Conservation (phyloP, 2,797 vertebrate genomes). For the Hippoglossus hippoglossus region DNA sequence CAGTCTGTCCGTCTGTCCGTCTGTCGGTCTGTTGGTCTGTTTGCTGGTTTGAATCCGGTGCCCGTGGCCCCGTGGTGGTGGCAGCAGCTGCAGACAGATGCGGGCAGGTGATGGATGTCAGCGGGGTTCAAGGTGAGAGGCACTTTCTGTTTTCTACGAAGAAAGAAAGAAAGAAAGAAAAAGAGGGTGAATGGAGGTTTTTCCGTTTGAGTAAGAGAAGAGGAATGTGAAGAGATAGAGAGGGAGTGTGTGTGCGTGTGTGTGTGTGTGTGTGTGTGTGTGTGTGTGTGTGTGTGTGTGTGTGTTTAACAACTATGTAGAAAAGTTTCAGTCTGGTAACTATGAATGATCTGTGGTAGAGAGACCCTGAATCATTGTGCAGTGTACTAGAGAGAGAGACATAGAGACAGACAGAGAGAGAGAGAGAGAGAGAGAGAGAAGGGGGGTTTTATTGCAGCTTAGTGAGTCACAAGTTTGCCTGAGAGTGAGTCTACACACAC, state of each 20-base stretch:
- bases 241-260: neutral
- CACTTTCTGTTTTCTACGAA: neutral
- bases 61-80: neutral
- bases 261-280: neutral
- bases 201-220: neutral
- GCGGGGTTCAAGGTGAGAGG: slow-evolving; percentile 55
- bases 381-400: neutral
- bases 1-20: too few species aligned
- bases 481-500: slow-evolving; percentile 29
- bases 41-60: too few species aligned
- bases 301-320: neutral
- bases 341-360: neutral
- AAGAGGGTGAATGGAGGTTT: neutral
- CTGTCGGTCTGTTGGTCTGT: too few species aligned
- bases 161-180: too few species aligned
- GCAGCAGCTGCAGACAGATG: slow-evolving; percentile 58
- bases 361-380: slow-evolving; percentile 5
- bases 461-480: slow-evolving; percentile 45
- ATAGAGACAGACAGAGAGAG: too few species aligned
- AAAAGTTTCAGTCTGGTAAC: slow-evolving; percentile 1
- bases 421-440: too few species aligned
- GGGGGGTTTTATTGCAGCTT: neutral
- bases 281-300: neutral
- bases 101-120: slow-evolving; percentile 72
- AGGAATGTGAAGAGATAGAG: slow-evolving; percentile 24